Evolutionary conservation across 2,797 vertebrate species (phyloP).

Genomic region (Halcyon leucocephala): DNA sequence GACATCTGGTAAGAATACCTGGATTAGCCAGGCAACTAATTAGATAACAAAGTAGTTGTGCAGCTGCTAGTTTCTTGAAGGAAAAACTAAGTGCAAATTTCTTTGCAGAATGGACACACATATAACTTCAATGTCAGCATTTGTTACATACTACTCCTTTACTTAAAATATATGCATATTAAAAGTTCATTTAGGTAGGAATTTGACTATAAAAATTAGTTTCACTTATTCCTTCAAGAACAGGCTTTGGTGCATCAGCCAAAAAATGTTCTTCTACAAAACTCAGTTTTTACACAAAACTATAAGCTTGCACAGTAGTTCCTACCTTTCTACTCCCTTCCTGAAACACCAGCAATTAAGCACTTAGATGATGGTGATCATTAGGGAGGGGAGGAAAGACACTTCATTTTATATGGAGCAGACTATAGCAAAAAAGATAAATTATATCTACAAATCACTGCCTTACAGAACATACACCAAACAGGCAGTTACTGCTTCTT

Average conservation of each 20-base stretch:
- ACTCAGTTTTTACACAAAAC: neutral
- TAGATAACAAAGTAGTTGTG: neutral
- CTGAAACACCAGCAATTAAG: neutral
- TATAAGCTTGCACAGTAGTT: neutral
- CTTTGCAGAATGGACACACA: neutral
- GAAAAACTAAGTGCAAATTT: neutral
- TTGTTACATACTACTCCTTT: neutral
- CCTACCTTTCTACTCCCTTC: neutral
- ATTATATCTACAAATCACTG: neutral
- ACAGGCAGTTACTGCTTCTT: neutral
- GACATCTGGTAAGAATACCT: neutral
- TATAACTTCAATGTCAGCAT: neutral
- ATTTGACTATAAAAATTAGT: neutral
- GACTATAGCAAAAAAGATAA: neutral
- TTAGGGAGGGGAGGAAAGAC: accelerated
- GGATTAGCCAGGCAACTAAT: neutral
- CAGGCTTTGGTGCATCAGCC: neutral
- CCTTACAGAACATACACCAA: neutral
- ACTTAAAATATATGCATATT: neutral
- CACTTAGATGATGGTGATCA: neutral
- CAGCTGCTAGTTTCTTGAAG: neutral
- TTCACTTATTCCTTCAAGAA: neutral
- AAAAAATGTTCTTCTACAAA: neutral
- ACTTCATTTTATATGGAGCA: neutral
- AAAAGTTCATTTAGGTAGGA: neutral